These are phyloP conservation scores for Coelogynopora nodosa DNA, from an alignment of 2,888 invertebrate genomes.

Conservation along the genomic window DNA sequence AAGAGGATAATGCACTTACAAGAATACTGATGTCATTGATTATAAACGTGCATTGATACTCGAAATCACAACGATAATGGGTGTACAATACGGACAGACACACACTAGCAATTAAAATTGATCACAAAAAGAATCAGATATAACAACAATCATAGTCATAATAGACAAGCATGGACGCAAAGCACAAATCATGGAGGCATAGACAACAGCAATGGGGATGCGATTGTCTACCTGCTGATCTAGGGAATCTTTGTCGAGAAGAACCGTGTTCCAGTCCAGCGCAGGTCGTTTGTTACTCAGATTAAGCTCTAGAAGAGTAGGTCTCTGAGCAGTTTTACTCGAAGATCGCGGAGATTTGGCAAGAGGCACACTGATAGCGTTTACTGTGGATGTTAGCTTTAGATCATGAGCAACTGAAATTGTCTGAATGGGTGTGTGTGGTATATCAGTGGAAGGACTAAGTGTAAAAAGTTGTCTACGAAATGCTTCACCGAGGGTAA, in stretches of 20 bases:
- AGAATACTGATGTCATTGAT: not conserved
- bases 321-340: not conserved
- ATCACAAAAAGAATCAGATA: not conserved
- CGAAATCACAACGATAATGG: not conserved
- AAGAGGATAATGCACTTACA: not conserved
- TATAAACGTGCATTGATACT: not conserved
- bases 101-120: not conserved
- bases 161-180: not conserved
- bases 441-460: not conserved
- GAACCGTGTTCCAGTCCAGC: not conserved
- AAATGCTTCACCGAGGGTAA: not conserved
- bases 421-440: not conserved
- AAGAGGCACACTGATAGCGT: not conserved
- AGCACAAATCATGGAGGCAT: not conserved
- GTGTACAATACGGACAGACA: not conserved
- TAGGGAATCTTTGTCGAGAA: not conserved
- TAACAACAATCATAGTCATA: not conserved
- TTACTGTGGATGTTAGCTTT: not conserved
- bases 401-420: not conserved
- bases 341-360: not conserved
- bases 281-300: not conserved
- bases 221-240: conserved; percentile 2
- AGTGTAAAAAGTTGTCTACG: not conserved
- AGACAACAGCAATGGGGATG: conserved; percentile 4
- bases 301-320: not conserved